Evolutionary conservation across 2,888 invertebrate species (phyloP).

Genomic region (Lithophane socia): DNA sequence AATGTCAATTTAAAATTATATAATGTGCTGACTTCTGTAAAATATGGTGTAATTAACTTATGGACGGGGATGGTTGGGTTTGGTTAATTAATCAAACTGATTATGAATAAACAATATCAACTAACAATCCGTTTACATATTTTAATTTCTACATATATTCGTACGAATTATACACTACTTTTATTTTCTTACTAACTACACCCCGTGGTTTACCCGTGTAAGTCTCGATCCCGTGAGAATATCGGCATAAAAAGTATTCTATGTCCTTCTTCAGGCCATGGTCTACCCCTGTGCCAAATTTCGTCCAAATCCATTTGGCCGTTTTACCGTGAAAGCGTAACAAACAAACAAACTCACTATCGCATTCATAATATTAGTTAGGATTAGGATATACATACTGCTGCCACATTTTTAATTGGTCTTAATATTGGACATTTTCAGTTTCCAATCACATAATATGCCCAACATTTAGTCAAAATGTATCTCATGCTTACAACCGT

Average conservation of each 20-base stretch:
- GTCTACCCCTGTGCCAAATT: too few relatives aligned
- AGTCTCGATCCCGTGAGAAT: too few relatives aligned
- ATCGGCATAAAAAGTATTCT: too few relatives aligned
- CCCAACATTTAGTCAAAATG: constrained; percentile 7
- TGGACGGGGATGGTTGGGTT: background rate
- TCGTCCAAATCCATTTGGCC: too few relatives aligned
- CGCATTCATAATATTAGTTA: too few relatives aligned
- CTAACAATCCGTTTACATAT: background rate
- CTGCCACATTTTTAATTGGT: background rate
- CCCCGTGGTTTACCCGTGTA: too few relatives aligned
- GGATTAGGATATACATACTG: background rate
- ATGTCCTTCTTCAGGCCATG: too few relatives aligned
- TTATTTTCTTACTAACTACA: background rate
- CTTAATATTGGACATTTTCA: background rate
- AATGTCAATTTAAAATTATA: too few relatives aligned
- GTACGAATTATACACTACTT: background rate
- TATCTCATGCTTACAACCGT: background rate
- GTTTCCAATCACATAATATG: background rate
- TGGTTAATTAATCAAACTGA: background rate
- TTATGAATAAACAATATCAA: background rate
- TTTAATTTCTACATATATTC: background rate
- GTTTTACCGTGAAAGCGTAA: too few relatives aligned
- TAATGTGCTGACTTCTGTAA: background rate
- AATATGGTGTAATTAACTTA: background rate
- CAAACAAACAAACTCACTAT: too few relatives aligned